Evolutionary conservation across 2,797 vertebrate genomes (phyloP).

Genomic region (Aldrovandia affinis): DNA sequence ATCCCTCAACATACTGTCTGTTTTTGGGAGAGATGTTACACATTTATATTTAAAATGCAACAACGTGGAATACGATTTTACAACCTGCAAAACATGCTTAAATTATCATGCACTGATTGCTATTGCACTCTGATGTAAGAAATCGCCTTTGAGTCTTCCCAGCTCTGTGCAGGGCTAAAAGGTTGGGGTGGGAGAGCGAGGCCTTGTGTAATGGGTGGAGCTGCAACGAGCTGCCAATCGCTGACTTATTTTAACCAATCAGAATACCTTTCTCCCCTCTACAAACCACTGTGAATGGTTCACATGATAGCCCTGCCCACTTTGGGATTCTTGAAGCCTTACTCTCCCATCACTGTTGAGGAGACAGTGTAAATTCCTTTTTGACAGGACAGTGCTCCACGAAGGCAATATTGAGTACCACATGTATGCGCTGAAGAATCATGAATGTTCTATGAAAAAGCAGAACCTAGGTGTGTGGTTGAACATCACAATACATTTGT

Average conservation of each 20-base stretch:
- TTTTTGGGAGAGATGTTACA: not conserved
- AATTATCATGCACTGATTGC: slow-evolving; percentile 5
- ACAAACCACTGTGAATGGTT: not conserved
- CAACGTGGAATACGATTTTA: not conserved
- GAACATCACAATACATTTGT: too few relatives aligned
- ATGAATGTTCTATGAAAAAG: not conserved
- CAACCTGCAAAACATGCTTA: slow-evolving; percentile 17
- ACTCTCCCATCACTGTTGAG: too few relatives aligned
- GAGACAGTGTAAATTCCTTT: too few relatives aligned
- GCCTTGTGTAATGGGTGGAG: not conserved
- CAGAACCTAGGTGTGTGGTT: not conserved
- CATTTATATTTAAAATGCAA: not conserved
- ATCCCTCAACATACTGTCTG: not conserved
- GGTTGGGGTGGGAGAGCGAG: not conserved
- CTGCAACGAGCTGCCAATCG: not conserved
- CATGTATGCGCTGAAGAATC: not conserved
- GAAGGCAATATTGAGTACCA: too few relatives aligned
- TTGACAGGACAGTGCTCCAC: too few relatives aligned
- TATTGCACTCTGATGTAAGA: not conserved
- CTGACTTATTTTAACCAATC: not conserved
- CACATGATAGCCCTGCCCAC: too few relatives aligned
- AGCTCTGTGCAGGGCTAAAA: not conserved
- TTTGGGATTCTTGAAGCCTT: too few relatives aligned
- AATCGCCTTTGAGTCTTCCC: not conserved
- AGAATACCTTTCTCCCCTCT: not conserved